These are phyloP conservation scores for Cyclopterus lumpus DNA, from an alignment of 2,797 vertebrate species.

Conservation along the genomic window DNA sequence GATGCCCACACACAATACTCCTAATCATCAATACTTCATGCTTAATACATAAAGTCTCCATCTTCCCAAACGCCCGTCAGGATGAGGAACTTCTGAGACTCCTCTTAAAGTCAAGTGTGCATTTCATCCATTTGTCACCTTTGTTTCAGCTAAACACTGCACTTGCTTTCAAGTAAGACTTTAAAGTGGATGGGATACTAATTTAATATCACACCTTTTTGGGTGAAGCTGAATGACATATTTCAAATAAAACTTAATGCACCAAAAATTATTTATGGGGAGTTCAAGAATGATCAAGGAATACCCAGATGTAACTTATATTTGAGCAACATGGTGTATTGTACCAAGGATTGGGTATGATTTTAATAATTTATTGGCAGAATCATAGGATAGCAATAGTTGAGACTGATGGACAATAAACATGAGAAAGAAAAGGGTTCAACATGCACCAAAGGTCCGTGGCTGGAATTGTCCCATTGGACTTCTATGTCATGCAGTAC, in stretches of 20 bases:
- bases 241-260: constrained; percentile 5
- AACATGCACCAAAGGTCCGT: not conserved
- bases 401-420: not conserved
- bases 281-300: not conserved
- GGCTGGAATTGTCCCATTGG: not conserved
- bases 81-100: constrained; percentile 28
- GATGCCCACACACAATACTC: constrained; percentile 51
- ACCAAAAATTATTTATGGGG: not conserved
- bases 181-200: not conserved
- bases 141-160: constrained; percentile 21
- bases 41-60: constrained; percentile 59
- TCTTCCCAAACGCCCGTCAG: constrained; percentile 50
- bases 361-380: not conserved
- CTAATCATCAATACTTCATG: constrained; percentile 70
- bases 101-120: constrained; percentile 30
- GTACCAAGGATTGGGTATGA: not conserved
- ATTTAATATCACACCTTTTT: constrained; percentile 14
- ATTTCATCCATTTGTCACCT: constrained; percentile 46
- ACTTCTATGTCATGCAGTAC: not conserved
- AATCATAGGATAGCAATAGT: not conserved
- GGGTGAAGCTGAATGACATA: not conserved
- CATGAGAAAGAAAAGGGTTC: not conserved
- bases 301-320: not conserved
- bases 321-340: not conserved
- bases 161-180: constrained; percentile 15